Evolutionary conservation across 2,797 vertebrate species (phyloP), one percentile per base, ranked within the genome.

Genomic region (Cyclura pinguis): DNA sequence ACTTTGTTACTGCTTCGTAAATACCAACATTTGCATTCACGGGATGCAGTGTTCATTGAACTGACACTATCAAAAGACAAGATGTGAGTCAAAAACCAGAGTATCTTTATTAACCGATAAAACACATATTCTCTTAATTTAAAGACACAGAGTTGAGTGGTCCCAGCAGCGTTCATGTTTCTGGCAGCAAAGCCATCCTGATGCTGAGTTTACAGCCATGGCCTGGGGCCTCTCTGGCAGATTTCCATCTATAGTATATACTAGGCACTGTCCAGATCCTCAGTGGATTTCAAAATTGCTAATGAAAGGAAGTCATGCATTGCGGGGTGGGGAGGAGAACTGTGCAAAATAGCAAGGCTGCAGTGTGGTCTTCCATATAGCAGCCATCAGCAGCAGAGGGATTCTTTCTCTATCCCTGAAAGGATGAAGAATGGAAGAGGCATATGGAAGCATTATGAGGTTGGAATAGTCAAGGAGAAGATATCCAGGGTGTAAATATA

Each of bases 51-150:
- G 85, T 38, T 59, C 20, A 12, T 29, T 62, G 89, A 81, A 50
- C 29, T 3, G 69, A 69, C 18, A 47, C 55, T 84, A 22, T 64
- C 74, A 2, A 78, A 84, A 84, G 72, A 84, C 69, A 78, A 84
- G 82, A 89, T 88, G 22, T 69, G 6, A 74, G 62, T 88, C 93
- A 84, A 83, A 88, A 90, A 85, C 86, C 85, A 2, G 85, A 64
- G 80, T 67, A 62, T 72, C 73, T 93, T 94, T 94, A 94, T 87
- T 94, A 91, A 73, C 85, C 18, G 85, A 76, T 80, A 67, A 67
- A 77, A 89, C 76, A 50, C 27, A n/a, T 69, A 88, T 85, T 62
- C 80, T 69, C 9, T 24, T 22, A 4, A 52, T 88, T 52, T 62
- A 62, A 83, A 80, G 88, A 92, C 32, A 84, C 13, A 67, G 22